Base-by-base conservation (phyloP, 2,113 vertebrate species). In the Halichoeres trimaculatus region DNA sequence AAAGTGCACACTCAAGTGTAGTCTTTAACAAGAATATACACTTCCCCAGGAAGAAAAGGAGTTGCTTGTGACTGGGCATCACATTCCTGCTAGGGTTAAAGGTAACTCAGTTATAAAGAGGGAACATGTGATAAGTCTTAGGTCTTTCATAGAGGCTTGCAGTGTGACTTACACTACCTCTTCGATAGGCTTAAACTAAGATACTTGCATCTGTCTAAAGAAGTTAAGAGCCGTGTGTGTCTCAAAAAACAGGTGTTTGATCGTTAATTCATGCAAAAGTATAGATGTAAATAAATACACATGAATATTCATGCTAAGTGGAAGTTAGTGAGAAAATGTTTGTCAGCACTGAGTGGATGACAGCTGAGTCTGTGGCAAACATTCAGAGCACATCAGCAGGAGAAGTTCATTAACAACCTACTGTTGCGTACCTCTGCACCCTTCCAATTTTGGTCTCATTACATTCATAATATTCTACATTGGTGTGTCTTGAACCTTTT, bases 381-480 rank as follows among this genome's bases (percentile, higher is more conserved):
- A 88, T 82, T 85, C 84, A 16, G 70, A 60, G 71, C 88, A 87
- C 87, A 82, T 72, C 80, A 19, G 74, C 80, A 24, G 43, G 71
- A 85, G 81, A 68, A 84, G 85, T 89, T 91, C 78, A 89, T 89
- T 88, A 90, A 72, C 54, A 48, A 66, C 74, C 52, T 30, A 84
- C 82, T 85, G 78, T 86, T 81, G 78, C 63, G 40, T 79, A 84
- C 78, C 66, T 68, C 79, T 84, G 69, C 84, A 82, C 81, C 86
- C 74, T 70, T 73, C 85, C 84, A 84, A 87, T 90, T 87, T 90
- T 87, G 77, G 61, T 89, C 89, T 87, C 88, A 91, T 88, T 89
- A 89, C 69, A 50, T 84, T 89, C 86, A 86, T 90, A 90, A 91
- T 89, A 85, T 88, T 89, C 78, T 81, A 87, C 90, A 90, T 79